Base-by-base conservation (phyloP, 2,113 vertebrate species). In the Ictalurus furcatus region DNA sequence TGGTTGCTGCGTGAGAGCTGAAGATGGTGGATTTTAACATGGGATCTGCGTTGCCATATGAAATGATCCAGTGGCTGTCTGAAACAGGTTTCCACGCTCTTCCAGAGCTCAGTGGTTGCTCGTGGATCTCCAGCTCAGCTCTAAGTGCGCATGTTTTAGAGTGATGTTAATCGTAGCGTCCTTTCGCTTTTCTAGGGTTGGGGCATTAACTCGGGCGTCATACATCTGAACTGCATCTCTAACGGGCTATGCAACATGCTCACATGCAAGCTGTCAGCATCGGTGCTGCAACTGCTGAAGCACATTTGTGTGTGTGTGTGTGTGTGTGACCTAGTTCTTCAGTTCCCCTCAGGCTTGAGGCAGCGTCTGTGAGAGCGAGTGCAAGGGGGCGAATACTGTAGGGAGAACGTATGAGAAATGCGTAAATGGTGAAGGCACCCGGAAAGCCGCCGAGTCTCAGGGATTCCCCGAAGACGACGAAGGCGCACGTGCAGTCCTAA, bases 241-340 rank as follows among this genome's bases (percentile, higher is more conserved):
- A 81, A 81, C n/a, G 28, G 28, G 30, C 78, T 30, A 37, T 28
- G 19, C 25, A 87, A 17, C 37, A 59, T 59, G 52, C 23, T 86
- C 34, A n/a, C 71, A 61, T 30, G 76, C 58, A 63, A 23, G 87
- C 56, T 86, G 89, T 65, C 90, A 3, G 34, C 21, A 28, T 40
- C 30, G 6, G 21, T 25, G 67, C 87, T 74, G 58, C 84, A 85
- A 17, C 73, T 86, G 74, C 84, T 56, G 34, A 44, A 61, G 54
- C 56, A 21, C 11, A 83, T 61, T 34, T 83, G n/a, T 23, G 76
- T n/a, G 76, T 28, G 23, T 23, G 76, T n/a, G 76, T 28, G 23
- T 48, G 56, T 44, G 56, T 63, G 13, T 90, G 84, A 83, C 90
- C 88, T 89, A 91, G 44, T 84, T 91, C 80, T 85, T 59, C 16